These are phyloP conservation scores for Choristoneura rosaceana DNA, from an alignment of 2,888 invertebrate species.

Conservation along the genomic window DNA sequence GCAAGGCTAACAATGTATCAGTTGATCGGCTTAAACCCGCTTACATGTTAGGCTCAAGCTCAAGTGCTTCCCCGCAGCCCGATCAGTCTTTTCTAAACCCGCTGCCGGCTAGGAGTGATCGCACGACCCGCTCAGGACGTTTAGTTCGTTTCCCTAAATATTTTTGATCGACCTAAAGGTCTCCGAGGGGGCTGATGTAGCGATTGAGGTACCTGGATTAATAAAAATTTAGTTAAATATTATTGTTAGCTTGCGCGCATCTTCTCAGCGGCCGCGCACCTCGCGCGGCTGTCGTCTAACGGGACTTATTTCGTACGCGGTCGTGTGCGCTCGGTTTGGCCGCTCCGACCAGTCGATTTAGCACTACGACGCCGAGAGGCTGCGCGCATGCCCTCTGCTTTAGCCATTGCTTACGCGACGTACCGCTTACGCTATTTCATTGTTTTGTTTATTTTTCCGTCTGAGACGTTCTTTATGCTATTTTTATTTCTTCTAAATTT, in stretches of 20 bases:
- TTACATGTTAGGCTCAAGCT: neutral
- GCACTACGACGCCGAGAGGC: constrained; percentile 5
- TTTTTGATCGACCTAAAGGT: constrained; percentile 23
- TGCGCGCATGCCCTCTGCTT: neutral
- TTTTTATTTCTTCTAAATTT: too few species aligned
- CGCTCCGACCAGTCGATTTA: neutral
- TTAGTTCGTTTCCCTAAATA: neutral
- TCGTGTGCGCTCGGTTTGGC: neutral
- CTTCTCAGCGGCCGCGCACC: neutral
- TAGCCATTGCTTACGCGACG: too few species aligned
- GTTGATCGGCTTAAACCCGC: constrained; percentile 21
- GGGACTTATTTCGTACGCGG: neutral
- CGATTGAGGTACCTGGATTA: neutral
- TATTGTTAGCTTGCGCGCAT: neutral
- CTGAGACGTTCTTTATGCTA: too few species aligned
- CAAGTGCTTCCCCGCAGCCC: neutral
- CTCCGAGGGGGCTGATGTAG: constrained; percentile 22
- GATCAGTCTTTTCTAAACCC: neutral
- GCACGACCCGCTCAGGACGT: neutral
- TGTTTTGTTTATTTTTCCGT: too few species aligned
- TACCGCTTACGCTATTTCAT: too few species aligned
- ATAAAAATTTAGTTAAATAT: neutral
- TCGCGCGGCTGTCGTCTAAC: neutral
- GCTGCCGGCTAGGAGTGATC: neutral
- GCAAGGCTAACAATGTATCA: constrained; percentile 11